Base-by-base conservation (phyloP, 1,140 invertebrate genomes). In the Hesperophylax magnus region DNA sequence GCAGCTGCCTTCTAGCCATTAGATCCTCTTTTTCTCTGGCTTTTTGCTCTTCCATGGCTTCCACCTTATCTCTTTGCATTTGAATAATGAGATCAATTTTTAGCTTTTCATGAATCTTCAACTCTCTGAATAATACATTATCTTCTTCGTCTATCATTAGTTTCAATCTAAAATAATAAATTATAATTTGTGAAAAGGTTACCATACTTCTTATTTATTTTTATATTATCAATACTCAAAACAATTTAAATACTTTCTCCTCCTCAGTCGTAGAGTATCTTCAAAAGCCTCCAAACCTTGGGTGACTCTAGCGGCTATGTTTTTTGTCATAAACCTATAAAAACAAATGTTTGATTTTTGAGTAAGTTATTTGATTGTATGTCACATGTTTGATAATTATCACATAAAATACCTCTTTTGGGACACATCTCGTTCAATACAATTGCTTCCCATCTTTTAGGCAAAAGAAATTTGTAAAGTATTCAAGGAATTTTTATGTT, bases 61-160 rank as follows among this genome's bases (percentile, higher is more conserved):
- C 71, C 17, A 77, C 34, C 39, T n/a, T 58, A 69, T 77, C 63
- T 39, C 71, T 82, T 17, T 76, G 61, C 65, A 61, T 74, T 61
- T 71, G 63, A 61, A 71, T 39, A 56, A 56, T 81, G 31, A 63
- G 34, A 52, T 58, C 61, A 18, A 74, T 74, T 52, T 81, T 81
- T 52, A 58, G 24, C 20, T 80, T 71, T 39, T 78, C 58, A 5
- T 78, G 22, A 9, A 53, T 34, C 75, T 76, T 81, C n/a, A 63
- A 79, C 27, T 79, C 79, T 18, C 71, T 67, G 9, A 60, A 65
- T 20, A 78, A 67, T 67, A 22, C 22, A 52, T 60, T 65, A n/a
- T 81, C 77, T 83, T 83, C 82, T 31, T 79, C 20, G 15, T 78
- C 71, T 15, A 83, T 54, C 52, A 83, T 47, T 24, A 34, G 52